Percentiles rank a stretch among this genome's conserved stretches.
phyloP scores from a whole-genome alignment of 2,113 vertebrate species.

The Peromyscus californicus region DNA sequence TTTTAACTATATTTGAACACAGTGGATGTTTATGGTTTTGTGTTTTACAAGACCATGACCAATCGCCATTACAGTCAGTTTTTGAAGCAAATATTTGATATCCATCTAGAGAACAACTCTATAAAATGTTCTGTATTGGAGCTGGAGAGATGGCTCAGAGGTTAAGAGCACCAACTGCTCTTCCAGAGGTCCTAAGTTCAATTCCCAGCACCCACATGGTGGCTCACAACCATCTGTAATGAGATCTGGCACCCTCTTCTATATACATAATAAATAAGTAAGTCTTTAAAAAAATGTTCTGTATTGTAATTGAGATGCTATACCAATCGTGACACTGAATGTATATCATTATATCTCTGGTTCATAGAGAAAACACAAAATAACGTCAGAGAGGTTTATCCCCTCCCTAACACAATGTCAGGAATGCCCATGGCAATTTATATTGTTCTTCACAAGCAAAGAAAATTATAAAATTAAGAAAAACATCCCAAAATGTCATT shows the following conservation, averaged over 20 bases:
- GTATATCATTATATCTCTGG: neutral
- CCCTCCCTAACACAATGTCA: slow-evolving; percentile 7
- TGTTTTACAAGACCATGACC: neutral
- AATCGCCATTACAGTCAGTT: slow-evolving; percentile 30
- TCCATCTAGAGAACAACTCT: slow-evolving; percentile 11
- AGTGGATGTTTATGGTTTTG: slow-evolving; percentile 7
- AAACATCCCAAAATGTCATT: slow-evolving; percentile 30
- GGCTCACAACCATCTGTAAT: too few relatives aligned
- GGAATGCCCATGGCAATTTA: neutral
- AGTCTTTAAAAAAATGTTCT: neutral
- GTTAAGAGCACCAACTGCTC: too few relatives aligned
- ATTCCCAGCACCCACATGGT: too few relatives aligned
- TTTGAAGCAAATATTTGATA: slow-evolving; percentile 60
- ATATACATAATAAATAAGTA: too few relatives aligned
- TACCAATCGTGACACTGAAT: slow-evolving; percentile 44
- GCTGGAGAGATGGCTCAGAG: too few relatives aligned
- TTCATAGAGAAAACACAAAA: slow-evolving; percentile 61
- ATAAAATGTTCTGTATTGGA: neutral
- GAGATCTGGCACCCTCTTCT: too few relatives aligned
- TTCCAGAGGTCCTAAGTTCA: too few relatives aligned
- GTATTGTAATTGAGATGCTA: slow-evolving; percentile 34
- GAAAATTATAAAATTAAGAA: slow-evolving; percentile 47
- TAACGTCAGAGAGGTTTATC: slow-evolving; percentile 43
- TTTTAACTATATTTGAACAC: slow-evolving; percentile 46
- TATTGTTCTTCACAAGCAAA: slow-evolving; percentile 48